A percentile compares a stretch with the other conserved stretches of the same genome.
These are phyloP conservation scores for Shinisaurus crocodilurus DNA, from an alignment of 2,113 vertebrate species.

Conservation along the genomic window DNA sequence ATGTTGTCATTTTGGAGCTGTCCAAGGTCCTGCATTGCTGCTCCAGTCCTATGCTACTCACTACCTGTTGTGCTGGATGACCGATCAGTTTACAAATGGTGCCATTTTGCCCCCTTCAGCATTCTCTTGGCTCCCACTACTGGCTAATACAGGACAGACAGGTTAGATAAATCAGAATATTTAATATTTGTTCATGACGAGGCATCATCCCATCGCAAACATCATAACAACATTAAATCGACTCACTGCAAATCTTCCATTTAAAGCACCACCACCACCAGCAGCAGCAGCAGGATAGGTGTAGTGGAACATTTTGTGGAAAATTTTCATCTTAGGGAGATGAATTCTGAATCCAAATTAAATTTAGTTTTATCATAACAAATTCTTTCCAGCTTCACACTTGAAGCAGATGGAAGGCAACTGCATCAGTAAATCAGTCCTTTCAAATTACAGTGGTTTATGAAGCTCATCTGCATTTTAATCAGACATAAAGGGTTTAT, in stretches of 20 bases:
- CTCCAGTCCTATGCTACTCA: background rate
- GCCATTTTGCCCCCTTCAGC: background rate
- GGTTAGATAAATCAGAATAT: conserved; percentile 9
- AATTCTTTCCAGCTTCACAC: conserved; percentile 63
- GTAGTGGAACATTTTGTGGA: conserved; percentile 24
- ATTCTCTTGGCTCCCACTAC: background rate
- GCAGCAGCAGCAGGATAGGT: background rate
- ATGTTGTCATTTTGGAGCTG: background rate
- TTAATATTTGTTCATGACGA: conserved; percentile 39
- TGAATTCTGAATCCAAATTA: conserved; percentile 56
- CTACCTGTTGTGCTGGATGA: background rate
- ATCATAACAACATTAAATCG: background rate
- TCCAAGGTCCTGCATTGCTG: background rate
- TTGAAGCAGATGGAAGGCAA: conserved; percentile 72
- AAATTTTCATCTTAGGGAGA: background rate
- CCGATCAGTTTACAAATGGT: background rate
- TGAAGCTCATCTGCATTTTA: conserved; percentile 75
- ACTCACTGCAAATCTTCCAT: conserved; percentile 1
- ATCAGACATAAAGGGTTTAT: conserved; percentile 73
- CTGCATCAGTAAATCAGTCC: conserved; percentile 61
- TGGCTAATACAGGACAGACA: background rate
- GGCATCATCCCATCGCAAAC: conserved; percentile 20
- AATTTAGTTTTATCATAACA: conserved; percentile 43
- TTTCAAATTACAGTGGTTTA: conserved; percentile 74
- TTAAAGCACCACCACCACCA: conserved; percentile 18